Evolutionary conservation across 2,113 vertebrate genomes (phyloP).

Genomic region (Gymnarchus niloticus): DNA sequence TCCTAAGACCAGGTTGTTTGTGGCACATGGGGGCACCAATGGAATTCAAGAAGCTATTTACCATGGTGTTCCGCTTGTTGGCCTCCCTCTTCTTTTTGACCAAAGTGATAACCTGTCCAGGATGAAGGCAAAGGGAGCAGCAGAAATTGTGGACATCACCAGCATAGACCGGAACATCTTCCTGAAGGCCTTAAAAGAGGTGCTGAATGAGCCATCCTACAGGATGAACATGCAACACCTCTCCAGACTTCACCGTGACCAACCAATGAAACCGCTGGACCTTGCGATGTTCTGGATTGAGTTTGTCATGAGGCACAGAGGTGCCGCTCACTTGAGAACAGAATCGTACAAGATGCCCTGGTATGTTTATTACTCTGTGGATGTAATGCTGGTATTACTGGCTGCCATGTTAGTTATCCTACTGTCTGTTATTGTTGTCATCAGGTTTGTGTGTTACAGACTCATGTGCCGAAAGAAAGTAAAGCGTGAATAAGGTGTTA

Average conservation of each 20-base stretch:
- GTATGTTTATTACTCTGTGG: slow-evolving; percentile 20
- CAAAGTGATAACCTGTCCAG: slow-evolving; percentile 24
- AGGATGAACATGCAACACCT: slow-evolving; percentile 7
- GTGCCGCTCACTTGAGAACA: slow-evolving; percentile 17
- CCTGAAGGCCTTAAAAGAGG: slow-evolving; percentile 21
- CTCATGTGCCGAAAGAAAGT: neutral
- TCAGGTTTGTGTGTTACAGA: slow-evolving; percentile 7
- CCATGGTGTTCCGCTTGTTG: slow-evolving; percentile 30
- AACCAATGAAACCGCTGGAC: slow-evolving; percentile 24
- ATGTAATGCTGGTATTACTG: slow-evolving; percentile 11
- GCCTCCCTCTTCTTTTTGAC: slow-evolving; percentile 26
- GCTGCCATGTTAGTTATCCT: neutral
- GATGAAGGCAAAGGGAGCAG: slow-evolving; percentile 25
- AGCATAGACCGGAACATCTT: slow-evolving; percentile 14
- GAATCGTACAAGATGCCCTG: slow-evolving; percentile 25
- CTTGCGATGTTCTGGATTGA: slow-evolving; percentile 34
- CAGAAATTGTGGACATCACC: slow-evolving; percentile 27
- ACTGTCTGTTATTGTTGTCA: neutral
- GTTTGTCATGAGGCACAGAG: slow-evolving; percentile 27
- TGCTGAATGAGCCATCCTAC: slow-evolving; percentile 31
- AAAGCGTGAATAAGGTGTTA: slow-evolving; percentile 10
- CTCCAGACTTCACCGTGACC: slow-evolving; percentile 27
- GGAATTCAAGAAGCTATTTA: slow-evolving; percentile 27
- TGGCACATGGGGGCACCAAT: slow-evolving; percentile 19
- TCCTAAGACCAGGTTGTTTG: slow-evolving; percentile 24